Base-by-base conservation (phyloP, 2,888 invertebrate genomes). In the Tachina lurida region DNA sequence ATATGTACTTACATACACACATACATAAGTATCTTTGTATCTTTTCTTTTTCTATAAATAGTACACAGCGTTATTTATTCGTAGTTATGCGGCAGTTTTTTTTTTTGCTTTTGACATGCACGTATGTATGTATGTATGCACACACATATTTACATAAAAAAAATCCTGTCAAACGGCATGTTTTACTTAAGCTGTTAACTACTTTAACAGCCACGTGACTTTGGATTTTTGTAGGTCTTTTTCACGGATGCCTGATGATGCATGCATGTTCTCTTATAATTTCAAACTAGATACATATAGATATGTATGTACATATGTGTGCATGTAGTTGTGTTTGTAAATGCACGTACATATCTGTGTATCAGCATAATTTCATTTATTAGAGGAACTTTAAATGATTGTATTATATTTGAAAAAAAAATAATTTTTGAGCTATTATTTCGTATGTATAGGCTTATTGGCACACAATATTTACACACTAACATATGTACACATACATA, bases 161-260 rank as follows among this genome's bases (percentile, higher is more conserved):
- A 71, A 31, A 47, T 12, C 5, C 39, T 49, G n/a, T 22, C 8
- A 22, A 43, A n/a, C 22, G 22, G n/a, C 19, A 52, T 54, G 22
- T 52, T 63, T 54, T 60, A 13, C 47, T 70, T 70, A 63, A 82
- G 56, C 70, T 70, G 70, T 76, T 82, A 82, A 62, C 70, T 63
- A 71, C 22, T 80, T 74, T 43, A 76, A 79, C 17, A 79, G 71
- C 79, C 86, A 84, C 86, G 86, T 84, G 83, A 84, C 84, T 86
- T 70, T 71, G 39, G 65, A 19, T 12, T 58, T 58, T 68, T 52
- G 10, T 52, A 45, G 67, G 31, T 41, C 54, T 41, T 22, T 56
- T 31, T 84, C n/a, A 19, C 43, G 15, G 43, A 22, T 58, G 39
- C 17, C 15, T 78, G 19, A 15, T 68, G 43, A 45, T 54, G 45